Evolutionary conservation across 2,888 invertebrate genomes (phyloP).

Genomic region (Erebia ligea): DNA sequence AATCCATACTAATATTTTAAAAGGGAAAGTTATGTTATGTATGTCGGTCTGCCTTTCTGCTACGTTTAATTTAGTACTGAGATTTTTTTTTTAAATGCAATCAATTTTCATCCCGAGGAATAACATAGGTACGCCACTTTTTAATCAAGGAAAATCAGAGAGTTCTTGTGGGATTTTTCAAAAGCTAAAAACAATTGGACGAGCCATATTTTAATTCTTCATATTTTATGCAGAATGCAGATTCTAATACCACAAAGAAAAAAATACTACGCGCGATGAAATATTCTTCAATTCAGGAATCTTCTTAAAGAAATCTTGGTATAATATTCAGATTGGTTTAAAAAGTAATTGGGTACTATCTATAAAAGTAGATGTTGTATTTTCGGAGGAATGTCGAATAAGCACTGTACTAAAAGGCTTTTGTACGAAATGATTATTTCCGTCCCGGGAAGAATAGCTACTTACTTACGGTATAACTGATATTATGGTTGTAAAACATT

Average conservation of each 20-base stretch:
- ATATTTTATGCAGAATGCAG: not conserved
- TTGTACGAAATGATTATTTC: slow-evolving; percentile 10
- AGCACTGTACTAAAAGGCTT: not conserved
- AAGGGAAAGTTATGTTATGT: no score
- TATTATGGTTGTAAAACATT: slow-evolving; percentile 22
- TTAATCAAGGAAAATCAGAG: no score
- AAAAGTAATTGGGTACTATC: not conserved
- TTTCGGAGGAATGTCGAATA: not conserved
- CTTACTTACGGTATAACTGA: slow-evolving; percentile 15
- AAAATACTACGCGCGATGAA: not conserved
- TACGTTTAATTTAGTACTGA: no score
- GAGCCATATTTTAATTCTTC: no score
- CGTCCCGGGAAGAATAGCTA: slow-evolving; percentile 10
- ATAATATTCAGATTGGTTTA: not conserved
- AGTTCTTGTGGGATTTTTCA: no score
- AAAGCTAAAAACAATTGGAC: no score
- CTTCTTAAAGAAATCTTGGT: not conserved
- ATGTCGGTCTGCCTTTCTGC: no score
- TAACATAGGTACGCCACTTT: no score
- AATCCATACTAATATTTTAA: no score
- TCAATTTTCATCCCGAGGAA: no score
- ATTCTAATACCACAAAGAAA: not conserved
- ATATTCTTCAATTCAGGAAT: not conserved
- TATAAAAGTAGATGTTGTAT: not conserved
- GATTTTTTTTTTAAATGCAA: no score